Evolutionary conservation across 2,888 invertebrate genomes (phyloP).

Genomic region (Nephrotoma guestfalica): DNA sequence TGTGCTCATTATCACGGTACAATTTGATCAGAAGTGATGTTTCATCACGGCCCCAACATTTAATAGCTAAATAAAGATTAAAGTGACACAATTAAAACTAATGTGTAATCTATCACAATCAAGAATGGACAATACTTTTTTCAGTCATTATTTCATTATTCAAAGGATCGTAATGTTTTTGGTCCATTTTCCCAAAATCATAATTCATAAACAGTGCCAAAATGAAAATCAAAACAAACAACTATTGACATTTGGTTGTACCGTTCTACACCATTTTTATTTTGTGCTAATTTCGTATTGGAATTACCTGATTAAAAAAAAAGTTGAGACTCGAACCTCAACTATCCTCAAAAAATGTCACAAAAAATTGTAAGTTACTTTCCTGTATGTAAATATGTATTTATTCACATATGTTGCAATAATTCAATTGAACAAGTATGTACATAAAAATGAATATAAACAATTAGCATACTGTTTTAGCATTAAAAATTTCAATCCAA

Average conservation of each 20-base stretch:
- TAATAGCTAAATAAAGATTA: neutral
- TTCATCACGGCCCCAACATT: neutral
- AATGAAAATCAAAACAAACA: neutral
- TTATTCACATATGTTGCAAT: too few relatives aligned
- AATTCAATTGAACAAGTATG: too few relatives aligned
- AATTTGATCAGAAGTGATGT: neutral
- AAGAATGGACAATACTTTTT: neutral
- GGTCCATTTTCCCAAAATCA: neutral
- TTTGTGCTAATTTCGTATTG: neutral
- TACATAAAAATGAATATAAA: too few relatives aligned
- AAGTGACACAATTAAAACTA: neutral
- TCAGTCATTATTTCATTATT: neutral
- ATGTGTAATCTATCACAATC: too few relatives aligned
- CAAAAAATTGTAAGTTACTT: neutral
- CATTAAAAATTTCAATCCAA: conserved; percentile 82
- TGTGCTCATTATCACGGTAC: neutral
- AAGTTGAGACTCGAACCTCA: neutral
- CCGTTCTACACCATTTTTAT: neutral
- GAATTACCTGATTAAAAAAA: neutral
- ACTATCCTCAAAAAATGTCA: neutral
- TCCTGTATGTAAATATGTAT: neutral
- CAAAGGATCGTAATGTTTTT: neutral
- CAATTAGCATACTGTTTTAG: conserved; percentile 14
- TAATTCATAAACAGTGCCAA: neutral
- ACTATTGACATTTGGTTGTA: neutral